phyloP scores from a whole-genome alignment of 30 jellyfish, hydroid and myxozoan genomes.

The Clytia hemisphaerica region DNA sequence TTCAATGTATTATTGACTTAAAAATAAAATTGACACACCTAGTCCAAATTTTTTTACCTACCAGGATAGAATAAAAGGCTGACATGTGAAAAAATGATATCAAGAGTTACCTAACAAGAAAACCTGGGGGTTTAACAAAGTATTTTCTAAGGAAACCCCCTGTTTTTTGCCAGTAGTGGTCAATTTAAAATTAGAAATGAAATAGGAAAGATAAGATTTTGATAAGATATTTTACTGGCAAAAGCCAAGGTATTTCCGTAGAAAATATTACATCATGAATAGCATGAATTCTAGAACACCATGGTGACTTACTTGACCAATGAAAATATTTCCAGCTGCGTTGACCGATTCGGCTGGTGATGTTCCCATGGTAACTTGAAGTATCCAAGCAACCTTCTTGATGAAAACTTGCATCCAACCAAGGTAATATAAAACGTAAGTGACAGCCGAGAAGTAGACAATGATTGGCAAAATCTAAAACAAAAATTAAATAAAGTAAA shows the following conservation, averaged over 20 bases:
- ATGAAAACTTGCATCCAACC: slow-evolving; percentile 86
- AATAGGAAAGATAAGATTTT: too few species aligned
- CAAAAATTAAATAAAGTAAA: too few species aligned
- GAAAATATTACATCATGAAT: background rate
- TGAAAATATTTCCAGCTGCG: slow-evolving; percentile 96
- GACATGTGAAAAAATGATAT: too few species aligned
- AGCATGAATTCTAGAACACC: background rate
- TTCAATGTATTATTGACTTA: too few species aligned
- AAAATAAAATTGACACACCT: too few species aligned
- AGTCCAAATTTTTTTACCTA: too few species aligned
- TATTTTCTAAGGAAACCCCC: too few species aligned
- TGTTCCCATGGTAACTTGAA: slow-evolving; percentile 88
- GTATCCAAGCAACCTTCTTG: slow-evolving; percentile 85
- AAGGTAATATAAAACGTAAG: slow-evolving; percentile 77
- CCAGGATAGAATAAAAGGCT: too few species aligned
- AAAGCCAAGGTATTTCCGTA: background rate
- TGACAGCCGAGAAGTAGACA: slow-evolving; percentile 93
- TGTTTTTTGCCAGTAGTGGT: too few species aligned
- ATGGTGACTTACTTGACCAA: slow-evolving; percentile 64
- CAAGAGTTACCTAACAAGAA: too few species aligned
- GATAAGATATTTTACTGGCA: background rate
- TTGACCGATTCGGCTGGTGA: slow-evolving; percentile 95
- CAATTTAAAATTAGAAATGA: too few species aligned
- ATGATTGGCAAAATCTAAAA: slow-evolving; percentile 95
- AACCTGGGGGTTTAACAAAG: too few species aligned